These are phyloP conservation scores for Cryptophagus acutangulus DNA, from an alignment of 2,888 invertebrate genomes.

Conservation along the genomic window DNA sequence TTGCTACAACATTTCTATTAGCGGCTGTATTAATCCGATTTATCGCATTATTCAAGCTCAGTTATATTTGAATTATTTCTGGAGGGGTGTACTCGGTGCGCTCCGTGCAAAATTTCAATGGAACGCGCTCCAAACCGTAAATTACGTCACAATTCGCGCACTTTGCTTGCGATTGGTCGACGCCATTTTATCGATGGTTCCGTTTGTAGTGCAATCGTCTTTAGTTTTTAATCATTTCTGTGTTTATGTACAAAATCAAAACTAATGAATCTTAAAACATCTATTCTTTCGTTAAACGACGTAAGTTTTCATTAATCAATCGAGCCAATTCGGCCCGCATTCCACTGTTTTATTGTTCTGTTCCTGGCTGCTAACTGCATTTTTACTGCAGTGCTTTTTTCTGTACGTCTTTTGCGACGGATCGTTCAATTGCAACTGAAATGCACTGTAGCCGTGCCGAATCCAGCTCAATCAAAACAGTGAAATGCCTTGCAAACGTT, in stretches of 20 bases:
- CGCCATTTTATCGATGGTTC: conserved; percentile 45
- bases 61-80: no score
- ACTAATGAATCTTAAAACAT: conserved; percentile 38
- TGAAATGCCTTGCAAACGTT: not conserved
- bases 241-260: conserved; percentile 36
- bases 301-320: conserved; percentile 33
- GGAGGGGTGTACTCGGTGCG: no score
- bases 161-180: conserved; percentile 36
- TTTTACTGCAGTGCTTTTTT: conserved; percentile 36
- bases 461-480: no score
- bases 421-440: no score
- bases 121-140: no score
- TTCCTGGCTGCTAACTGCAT: conserved; percentile 26
- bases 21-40: no score
- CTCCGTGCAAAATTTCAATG: no score
- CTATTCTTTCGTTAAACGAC: conserved; percentile 26
- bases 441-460: no score
- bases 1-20: no score
- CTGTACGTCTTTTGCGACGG: not conserved
- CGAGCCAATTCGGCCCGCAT: not conserved
- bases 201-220: conserved; percentile 42
- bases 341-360: not conserved
- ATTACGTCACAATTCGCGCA: conserved; percentile 34
- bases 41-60: no score
- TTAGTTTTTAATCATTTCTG: conserved; percentile 43